Conservation (phyloP, 1,140 invertebrate species). For the Teleopsis dalmanni region DNA sequence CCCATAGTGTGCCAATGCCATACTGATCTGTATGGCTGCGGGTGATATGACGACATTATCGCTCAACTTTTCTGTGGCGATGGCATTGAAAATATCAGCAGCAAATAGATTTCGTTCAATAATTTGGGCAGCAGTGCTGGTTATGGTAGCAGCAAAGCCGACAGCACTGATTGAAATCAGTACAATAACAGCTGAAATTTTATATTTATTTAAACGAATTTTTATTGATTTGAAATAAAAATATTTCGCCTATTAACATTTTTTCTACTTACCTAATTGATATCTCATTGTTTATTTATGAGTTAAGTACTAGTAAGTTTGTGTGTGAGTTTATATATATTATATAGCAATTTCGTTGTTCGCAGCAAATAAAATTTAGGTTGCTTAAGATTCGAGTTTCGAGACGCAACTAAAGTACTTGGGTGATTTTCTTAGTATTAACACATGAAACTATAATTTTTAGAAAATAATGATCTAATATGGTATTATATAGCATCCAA, state of each 20-base stretch:
- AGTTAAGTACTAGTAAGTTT: no score
- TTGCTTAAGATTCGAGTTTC: no score
- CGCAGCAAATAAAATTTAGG: no score
- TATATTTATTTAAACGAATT: neutral
- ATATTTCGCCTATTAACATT: no score
- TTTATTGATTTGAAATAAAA: neutral
- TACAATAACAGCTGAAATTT: slow-evolving; percentile 2
- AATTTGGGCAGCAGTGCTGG: slow-evolving; percentile 12
- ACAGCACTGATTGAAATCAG: neutral
- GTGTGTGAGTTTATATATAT: no score
- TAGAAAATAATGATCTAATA: no score
- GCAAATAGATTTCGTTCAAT: slow-evolving; percentile 34
- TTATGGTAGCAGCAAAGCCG: slow-evolving; percentile 10
- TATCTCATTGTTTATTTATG: neutral
- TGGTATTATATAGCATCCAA: no score
- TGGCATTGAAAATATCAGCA: slow-evolving; percentile 33
- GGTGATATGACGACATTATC: slow-evolving; percentile 36
- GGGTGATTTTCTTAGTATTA: no score
- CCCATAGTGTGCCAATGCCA: slow-evolving; percentile 36
- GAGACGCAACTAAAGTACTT: no score
- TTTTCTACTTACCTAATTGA: slow-evolving; percentile 4
- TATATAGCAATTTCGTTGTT: no score
- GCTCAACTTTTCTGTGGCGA: slow-evolving; percentile 27
- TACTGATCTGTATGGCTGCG: slow-evolving; percentile 33
- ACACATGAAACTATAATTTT: no score